A percentile compares a stretch with the other conserved stretches of the same genome.
phyloP scores from a whole-genome alignment of 2,888 invertebrate genomes.

The Dusona sp. region DNA sequence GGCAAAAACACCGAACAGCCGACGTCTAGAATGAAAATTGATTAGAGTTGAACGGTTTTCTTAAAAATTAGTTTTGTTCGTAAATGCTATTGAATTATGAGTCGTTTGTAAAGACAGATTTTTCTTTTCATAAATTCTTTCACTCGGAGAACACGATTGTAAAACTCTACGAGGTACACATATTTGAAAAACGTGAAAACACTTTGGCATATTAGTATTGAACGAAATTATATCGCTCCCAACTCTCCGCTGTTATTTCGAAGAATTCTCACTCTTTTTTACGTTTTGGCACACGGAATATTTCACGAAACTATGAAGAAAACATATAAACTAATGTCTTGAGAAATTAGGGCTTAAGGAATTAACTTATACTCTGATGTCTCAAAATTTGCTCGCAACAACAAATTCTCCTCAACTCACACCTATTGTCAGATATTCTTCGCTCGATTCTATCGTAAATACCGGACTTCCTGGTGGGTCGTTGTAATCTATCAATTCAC shows the following conservation, averaged over 20 bases:
- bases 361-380: slow-evolving; percentile 54
- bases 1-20: slow-evolving; percentile 26
- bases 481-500: slow-evolving; percentile 76
- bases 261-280: slow-evolving; percentile 13
- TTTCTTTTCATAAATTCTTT: not conserved
- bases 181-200: slow-evolving; percentile 48
- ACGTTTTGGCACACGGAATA: slow-evolving; percentile 60
- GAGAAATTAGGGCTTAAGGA: not conserved
- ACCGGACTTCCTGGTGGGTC: slow-evolving; percentile 75
- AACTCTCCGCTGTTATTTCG: slow-evolving; percentile 18
- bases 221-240: slow-evolving; percentile 22
- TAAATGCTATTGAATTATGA: not conserved
- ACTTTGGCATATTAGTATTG: slow-evolving; percentile 61
- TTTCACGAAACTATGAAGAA: slow-evolving; percentile 2
- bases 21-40: slow-evolving; percentile 1
- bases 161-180: slow-evolving; percentile 49
- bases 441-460: slow-evolving; percentile 73
- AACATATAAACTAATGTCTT: not conserved
- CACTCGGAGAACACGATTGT: slow-evolving; percentile 39
- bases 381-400: slow-evolving; percentile 36
- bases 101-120: not conserved
- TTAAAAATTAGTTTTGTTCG: not conserved
- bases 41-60: slow-evolving; percentile 4
- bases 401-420: slow-evolving; percentile 69
- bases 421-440: slow-evolving; percentile 68